Percentiles rank a stretch among this genome's conserved stretches.
Conservation (phyloP, 2,797 vertebrate genomes). For the Capromys pilorides region DNA sequence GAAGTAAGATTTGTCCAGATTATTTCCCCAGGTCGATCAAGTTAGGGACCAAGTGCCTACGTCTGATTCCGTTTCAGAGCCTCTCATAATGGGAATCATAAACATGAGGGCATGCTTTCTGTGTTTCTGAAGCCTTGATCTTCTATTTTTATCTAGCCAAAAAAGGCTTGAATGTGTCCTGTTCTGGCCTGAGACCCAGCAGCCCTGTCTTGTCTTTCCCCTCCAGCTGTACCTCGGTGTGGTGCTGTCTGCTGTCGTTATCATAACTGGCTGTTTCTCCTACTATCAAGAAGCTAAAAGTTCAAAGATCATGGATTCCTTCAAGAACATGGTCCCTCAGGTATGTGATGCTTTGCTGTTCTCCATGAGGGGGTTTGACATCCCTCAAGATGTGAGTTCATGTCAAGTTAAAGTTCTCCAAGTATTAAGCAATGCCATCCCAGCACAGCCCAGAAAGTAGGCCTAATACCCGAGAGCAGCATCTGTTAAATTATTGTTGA, state of each 20-base stretch:
- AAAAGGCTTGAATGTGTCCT: background rate
- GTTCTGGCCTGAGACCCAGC: accelerated
- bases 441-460: background rate
- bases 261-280: slow-evolving; percentile 98
- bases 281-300: slow-evolving; percentile 99
- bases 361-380: background rate
- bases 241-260: slow-evolving; percentile 95
- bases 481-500: background rate
- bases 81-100: background rate
- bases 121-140: background rate
- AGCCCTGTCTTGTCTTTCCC: background rate
- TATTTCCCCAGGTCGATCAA: background rate
- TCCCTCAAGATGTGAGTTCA: background rate
- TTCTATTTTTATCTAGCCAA: background rate
- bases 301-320: slow-evolving; percentile 99
- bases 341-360: slow-evolving; percentile 80
- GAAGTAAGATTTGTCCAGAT: background rate
- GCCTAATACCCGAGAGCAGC: accelerated
- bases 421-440: background rate
- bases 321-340: slow-evolving; percentile 98
- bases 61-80: background rate
- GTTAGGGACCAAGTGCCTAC: background rate
- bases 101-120: background rate
- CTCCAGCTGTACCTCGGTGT: slow-evolving; percentile 93
- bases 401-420: background rate